Base-by-base conservation (phyloP, 2,888 invertebrate genomes). In the Papilio demoleus region DNA sequence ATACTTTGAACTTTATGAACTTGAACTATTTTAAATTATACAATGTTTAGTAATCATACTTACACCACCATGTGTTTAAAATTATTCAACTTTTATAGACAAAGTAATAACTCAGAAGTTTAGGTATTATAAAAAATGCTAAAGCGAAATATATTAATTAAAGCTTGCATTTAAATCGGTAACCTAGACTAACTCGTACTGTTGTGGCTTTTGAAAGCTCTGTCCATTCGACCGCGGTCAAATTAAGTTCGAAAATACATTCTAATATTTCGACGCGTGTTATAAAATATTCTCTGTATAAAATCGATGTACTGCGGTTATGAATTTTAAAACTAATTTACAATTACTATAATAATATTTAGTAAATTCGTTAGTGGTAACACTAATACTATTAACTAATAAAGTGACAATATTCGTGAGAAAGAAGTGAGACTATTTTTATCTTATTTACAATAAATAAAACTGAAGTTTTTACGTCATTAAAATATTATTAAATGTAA, bases 141-240 rank as follows among this genome's bases (percentile, higher is more conserved):
- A 19, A 8, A 34, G 11, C 34, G 22, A 60, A 38, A 11, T 40
- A 19, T 56, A 27, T 56, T 42, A n/a, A 6, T 9, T n/a, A 40
- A 31, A 58, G 19, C 17, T 1, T 56, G 31, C 19, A 65, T 27
- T 45, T 65, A n/a, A 27, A 45, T 12, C 40, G 19, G 58, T 38
- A 47, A 45, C 12, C 24, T 36, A 66, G 24, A 59, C 22, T 59
- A 60, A 38, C 19, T 14, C 38, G 60, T 71, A 73, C 76, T 77
- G 78, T 82, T 85, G 87, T 80, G 88, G 86, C 83, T 84, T 82
- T 76, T 76, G 78, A 71, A 67, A 70, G 72, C 69, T 70, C 72
- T 81, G 81, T 84, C 81, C 82, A 85, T 85, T 88, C 82, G 83
- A 85, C 82, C 74, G 80, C 76, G 84, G 88, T 81, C 72, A 77